Percentiles rank a stretch among this genome's conserved stretches.
Evolutionary conservation across 2,797 vertebrate species (phyloP).

Genomic region (Lacerta viridis): DNA sequence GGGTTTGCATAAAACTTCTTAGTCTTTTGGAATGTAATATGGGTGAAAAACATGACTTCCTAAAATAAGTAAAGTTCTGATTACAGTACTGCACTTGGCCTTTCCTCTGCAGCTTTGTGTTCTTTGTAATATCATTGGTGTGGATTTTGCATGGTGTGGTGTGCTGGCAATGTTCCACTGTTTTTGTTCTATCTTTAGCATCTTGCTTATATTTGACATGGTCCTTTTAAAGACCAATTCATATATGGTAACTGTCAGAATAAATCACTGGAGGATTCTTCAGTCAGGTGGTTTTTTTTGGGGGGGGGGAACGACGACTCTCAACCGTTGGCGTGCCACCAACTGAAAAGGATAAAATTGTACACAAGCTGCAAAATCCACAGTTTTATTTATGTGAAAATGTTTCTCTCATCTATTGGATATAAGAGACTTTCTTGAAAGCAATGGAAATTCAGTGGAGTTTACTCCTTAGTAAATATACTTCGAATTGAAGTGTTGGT

Average conservation of each 20-base stretch:
- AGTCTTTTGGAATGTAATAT: constrained; percentile 25
- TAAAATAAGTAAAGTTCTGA: constrained; percentile 45
- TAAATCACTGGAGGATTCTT: constrained; percentile 3
- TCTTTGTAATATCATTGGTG: constrained; percentile 45
- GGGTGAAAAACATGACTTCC: constrained; percentile 22
- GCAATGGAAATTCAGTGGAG: background rate
- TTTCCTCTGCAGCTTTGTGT: constrained; percentile 21
- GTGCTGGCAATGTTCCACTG: constrained; percentile 5
- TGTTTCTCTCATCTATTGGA: background rate
- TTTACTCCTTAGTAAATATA: background rate
- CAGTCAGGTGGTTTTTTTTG: background rate
- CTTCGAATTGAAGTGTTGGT: background rate
- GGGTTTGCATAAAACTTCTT: constrained; percentile 3
- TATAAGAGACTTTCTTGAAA: background rate
- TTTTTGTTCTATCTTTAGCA: constrained; percentile 42
- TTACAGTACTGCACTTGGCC: constrained; percentile 11
- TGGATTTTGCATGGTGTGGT: constrained; percentile 22
- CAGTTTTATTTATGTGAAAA: background rate
- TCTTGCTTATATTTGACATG: constrained; percentile 20
- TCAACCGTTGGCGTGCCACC: background rate
- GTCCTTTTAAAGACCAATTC: constrained; percentile 16
- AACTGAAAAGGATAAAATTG: background rate
- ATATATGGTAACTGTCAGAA: background rate
- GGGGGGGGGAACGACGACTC: background rate
- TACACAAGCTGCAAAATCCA: too few species aligned